These are phyloP conservation scores for Hoplodrina ambigua DNA, from an alignment of 2,888 invertebrate species.

Conservation along the genomic window DNA sequence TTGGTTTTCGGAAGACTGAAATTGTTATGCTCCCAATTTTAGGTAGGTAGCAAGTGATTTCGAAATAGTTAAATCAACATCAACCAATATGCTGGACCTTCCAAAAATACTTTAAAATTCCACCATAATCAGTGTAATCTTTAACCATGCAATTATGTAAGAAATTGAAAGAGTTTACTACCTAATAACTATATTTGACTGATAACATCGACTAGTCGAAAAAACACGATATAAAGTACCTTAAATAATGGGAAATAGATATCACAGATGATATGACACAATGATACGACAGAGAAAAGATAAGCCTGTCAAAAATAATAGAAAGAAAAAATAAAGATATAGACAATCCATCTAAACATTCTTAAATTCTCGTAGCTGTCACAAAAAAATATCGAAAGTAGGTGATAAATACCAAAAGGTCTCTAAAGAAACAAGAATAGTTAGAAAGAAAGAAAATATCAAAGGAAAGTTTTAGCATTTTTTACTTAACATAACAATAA, in stretches of 20 bases:
- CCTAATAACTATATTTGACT: not conserved
- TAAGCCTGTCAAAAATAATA: conserved; percentile 24
- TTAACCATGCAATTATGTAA: not conserved
- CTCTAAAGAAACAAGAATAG: conserved; percentile 37
- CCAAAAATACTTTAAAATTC: not conserved
- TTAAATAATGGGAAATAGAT: conserved; percentile 2
- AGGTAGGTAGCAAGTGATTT: not conserved
- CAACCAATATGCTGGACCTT: not conserved
- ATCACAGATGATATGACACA: conserved; percentile 6
- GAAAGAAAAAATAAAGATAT: conserved; percentile 25
- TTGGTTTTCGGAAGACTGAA: conserved; percentile 42
- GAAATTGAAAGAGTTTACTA: not conserved
- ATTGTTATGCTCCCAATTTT: conserved; percentile 34
- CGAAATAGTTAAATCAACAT: not conserved
- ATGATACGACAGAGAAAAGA: conserved; percentile 5
- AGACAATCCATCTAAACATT: conserved; percentile 12
- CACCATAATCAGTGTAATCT: not conserved
- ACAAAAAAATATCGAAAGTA: conserved; percentile 40
- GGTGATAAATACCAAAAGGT: conserved; percentile 49
- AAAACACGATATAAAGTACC: not conserved
- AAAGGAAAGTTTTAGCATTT: conserved; percentile 59
- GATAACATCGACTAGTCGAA: conserved; percentile 4
- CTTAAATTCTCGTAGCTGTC: conserved; percentile 33
- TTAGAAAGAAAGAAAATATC: conserved; percentile 49
- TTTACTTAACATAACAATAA: conserved; percentile 66